Base-by-base conservation (phyloP, 2,888 invertebrate genomes). In the Zeuzera pyrina region DNA sequence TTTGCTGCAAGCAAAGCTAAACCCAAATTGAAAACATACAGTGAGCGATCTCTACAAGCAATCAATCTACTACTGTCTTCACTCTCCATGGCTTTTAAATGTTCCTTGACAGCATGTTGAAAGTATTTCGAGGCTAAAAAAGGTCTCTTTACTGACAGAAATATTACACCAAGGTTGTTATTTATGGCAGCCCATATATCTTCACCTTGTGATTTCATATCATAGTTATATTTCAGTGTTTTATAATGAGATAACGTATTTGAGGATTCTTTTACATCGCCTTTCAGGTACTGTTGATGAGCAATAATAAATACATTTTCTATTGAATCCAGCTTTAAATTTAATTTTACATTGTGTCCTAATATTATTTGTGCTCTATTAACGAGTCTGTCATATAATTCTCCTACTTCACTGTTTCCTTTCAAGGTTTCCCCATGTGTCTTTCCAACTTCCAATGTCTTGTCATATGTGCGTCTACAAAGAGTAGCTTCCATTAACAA, bases 21-120 rank as follows among this genome's bases (percentile, higher is more conserved):
- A 0, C 95, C 96, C 45, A 94, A 79, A 74, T 95, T 96, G 63
- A 92, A 94, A 60, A 93, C 87, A 57, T 88, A 89, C 13, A 93
- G 62, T 0, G 91, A 88, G 45, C 84, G 57, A 30, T 85, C 84
- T 44, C 67, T 68, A 42, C 81, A 76, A 4, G 67, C 62, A 39
- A 76, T 76, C 19, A 83, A 48, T 33, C 65, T 62, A 29, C 74
- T 70, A 51, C 73, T 72, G 15, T 78, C 77, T 13, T 73, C 69
- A 62, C 59, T 68, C 31, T 79, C 77, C 59, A 73, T 68, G 1
- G 70, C 72, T 45, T 65, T 74, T 33, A 81, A 79, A 43, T 93
- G 92, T 66, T 92, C 91, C 55, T 90, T 87, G 3, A 94, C 70
- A 29, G 94, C 93, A 70, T 90, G 89, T 50, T 91, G 89, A 47